Percentiles rank a stretch among this genome's conserved stretches.
Evolutionary conservation across 2,888 invertebrate species (phyloP).

Genomic region (Agriopis leucophaearia): DNA sequence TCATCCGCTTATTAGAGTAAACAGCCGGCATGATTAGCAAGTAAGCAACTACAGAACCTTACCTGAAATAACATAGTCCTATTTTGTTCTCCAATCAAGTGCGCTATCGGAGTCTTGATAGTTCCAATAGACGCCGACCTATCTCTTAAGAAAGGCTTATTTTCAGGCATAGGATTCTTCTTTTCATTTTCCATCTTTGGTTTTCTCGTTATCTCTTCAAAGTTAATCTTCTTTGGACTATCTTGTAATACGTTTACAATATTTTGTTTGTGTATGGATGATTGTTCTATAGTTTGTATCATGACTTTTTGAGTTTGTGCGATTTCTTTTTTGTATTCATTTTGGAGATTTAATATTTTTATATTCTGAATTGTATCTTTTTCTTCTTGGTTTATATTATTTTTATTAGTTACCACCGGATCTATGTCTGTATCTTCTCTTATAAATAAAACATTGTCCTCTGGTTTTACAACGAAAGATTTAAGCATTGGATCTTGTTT

Average conservation of each 20-base stretch:
- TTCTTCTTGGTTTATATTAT: neutral
- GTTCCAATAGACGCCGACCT: conserved; percentile 88
- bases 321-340: conserved; percentile 14
- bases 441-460: conserved; percentile 37
- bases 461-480: neutral
- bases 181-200: conserved; percentile 49
- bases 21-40: no score
- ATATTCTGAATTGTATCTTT: neutral
- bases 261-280: conserved; percentile 17
- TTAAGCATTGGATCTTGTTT: conserved; percentile 4
- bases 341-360: conserved; percentile 3
- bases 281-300: conserved; percentile 3
- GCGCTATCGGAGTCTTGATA: conserved; percentile 81
- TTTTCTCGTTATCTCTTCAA: conserved; percentile 65
- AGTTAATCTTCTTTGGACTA: conserved; percentile 57
- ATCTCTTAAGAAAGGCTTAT: conserved; percentile 81
- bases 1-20: no score
- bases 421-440: conserved; percentile 20
- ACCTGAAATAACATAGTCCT: conserved; percentile 97
- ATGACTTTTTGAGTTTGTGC: neutral
- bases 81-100: conserved; percentile 90
- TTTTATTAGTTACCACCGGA: conserved; percentile 1
- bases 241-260: conserved; percentile 20
- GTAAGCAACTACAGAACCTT: conserved; percentile 51
- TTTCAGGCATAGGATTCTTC: conserved; percentile 65